A percentile compares a stretch with the other conserved stretches of the same genome.
Evolutionary conservation across 2,888 invertebrate genomes (phyloP).

Genomic region (Aspidiotus rigidus): DNA sequence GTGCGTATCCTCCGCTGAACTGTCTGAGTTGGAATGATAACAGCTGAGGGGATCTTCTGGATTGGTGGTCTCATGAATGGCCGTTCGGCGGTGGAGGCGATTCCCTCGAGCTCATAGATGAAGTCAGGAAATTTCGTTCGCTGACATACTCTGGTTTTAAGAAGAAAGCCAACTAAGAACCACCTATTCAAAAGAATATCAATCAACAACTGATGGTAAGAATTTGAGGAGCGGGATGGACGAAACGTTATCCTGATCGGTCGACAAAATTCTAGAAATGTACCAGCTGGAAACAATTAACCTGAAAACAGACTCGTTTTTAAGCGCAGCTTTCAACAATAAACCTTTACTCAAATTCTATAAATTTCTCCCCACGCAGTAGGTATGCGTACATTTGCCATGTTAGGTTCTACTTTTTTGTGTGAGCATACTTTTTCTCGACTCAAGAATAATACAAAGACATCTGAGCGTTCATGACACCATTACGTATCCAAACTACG

Average conservation of each 20-base stretch:
- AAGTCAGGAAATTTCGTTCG: neutral
- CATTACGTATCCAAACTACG: neutral
- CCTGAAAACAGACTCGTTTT: constrained; percentile 1
- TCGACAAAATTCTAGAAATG: neutral
- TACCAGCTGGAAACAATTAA: neutral
- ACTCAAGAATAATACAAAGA: neutral
- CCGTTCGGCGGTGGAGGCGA: too few species aligned
- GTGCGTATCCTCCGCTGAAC: too few species aligned
- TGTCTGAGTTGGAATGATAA: too few species aligned
- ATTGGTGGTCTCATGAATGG: too few species aligned
- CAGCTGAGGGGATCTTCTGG: too few species aligned
- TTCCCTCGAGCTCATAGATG: too few species aligned
- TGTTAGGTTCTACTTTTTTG: neutral
- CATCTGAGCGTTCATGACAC: neutral
- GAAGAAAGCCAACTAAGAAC: neutral
- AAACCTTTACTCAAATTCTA: neutral
- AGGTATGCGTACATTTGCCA: neutral
- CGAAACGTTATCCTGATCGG: neutral
- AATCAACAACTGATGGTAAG: neutral
- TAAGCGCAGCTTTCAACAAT: neutral
- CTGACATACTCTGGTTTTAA: neutral
- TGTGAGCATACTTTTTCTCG: too few species aligned
- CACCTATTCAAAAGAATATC: neutral
- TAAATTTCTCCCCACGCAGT: neutral
- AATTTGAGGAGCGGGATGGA: neutral